These are phyloP conservation scores for Notodonta ziczac DNA, from an alignment of 2,888 invertebrate genomes.

Conservation along the genomic window DNA sequence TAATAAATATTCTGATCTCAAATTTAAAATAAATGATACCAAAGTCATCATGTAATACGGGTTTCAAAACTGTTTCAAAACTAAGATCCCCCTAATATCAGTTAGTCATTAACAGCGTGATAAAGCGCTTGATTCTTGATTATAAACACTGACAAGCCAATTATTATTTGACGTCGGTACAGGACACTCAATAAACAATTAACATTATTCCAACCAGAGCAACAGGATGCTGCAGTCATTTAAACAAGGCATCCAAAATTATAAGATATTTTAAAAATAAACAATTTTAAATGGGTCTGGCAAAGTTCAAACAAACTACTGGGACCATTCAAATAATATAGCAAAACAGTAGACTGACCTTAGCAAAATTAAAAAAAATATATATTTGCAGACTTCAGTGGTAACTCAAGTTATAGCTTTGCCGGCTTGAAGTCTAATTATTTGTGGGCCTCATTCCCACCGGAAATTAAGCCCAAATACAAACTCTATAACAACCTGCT, in stretches of 20 bases:
- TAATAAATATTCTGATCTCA: not conserved
- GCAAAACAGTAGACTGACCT: conserved; percentile 50
- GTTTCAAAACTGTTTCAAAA: not conserved
- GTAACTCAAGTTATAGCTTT: not conserved
- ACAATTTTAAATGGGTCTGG: conserved; percentile 9
- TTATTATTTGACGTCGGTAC: conserved; percentile 26
- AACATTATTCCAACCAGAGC: conserved; percentile 21
- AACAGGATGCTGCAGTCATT: conserved; percentile 23
- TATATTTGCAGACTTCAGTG: conserved; percentile 28
- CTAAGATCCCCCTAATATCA: conserved; percentile 4
- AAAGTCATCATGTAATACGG: not conserved
- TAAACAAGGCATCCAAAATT: conserved; percentile 18
- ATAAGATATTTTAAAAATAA: not conserved
- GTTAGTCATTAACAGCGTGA: conserved; percentile 54
- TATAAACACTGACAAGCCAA: conserved; percentile 48
- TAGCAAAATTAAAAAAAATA: conserved; percentile 33
- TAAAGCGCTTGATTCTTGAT: conserved; percentile 43
- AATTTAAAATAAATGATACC: too few species aligned
- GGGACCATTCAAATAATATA: conserved; percentile 29
- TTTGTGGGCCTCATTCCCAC: not conserved
- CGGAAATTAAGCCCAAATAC: conserved; percentile 58
- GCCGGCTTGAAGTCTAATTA: not conserved
- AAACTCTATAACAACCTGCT: conserved; percentile 62
- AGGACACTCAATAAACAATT: conserved; percentile 36
- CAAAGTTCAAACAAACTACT: conserved; percentile 25